These are phyloP conservation scores for Chaetodon trifasciatus DNA, from an alignment of 2,797 vertebrate genomes.

Conservation along the genomic window DNA sequence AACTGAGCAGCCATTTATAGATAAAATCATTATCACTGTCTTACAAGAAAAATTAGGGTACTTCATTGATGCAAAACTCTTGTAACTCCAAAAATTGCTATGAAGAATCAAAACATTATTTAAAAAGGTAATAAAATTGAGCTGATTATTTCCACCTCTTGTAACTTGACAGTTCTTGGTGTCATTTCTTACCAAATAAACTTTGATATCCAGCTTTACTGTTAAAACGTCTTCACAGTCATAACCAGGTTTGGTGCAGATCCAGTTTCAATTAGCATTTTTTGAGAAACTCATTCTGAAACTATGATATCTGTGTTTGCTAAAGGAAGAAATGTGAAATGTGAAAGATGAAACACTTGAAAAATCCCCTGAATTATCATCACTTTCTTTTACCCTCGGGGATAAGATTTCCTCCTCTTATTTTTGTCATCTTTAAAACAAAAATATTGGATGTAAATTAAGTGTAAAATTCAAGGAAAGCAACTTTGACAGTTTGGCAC, in stretches of 20 bases:
- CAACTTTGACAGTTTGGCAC: slow-evolving; percentile 34
- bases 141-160: too few relatives aligned
- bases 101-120: too few relatives aligned
- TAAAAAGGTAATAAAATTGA: too few relatives aligned
- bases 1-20: too few relatives aligned
- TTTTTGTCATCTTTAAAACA: neutral
- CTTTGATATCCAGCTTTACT: neutral
- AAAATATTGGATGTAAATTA: neutral
- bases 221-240: neutral
- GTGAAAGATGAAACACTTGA: neutral
- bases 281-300: neutral
- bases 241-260: neutral
- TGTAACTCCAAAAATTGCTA: too few relatives aligned
- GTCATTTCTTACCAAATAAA: neutral
- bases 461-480: neutral
- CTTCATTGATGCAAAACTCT: too few relatives aligned
- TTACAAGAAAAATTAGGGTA: too few relatives aligned
- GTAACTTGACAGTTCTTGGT: too few relatives aligned
- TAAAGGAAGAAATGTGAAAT: neutral
- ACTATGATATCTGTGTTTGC: neutral
- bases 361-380: neutral
- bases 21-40: too few relatives aligned
- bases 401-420: neutral
- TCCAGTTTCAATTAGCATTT: neutral
- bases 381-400: too few relatives aligned